Evolutionary conservation across 2,113 vertebrate genomes (phyloP), one percentile per base, ranked within the genome.

Genomic region (Chlorodrepanis virens): DNA sequence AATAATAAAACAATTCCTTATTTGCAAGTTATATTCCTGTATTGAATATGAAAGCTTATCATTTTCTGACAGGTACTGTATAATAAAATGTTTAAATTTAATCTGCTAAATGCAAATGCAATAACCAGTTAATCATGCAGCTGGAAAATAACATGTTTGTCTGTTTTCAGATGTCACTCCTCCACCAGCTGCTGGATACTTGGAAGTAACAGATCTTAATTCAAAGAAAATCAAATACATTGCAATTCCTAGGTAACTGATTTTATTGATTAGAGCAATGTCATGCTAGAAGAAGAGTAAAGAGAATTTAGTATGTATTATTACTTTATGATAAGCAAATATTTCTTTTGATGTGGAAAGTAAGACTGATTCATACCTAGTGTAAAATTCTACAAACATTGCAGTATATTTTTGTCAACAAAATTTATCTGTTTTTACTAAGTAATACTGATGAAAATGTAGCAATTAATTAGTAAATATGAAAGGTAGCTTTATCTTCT

Each of bases 161-260:
- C 96, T 92, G 45, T 94, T 92, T 96, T 74, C 98, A 99, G 99
- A 98, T 93, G 97, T 98, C 74, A 98, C 98, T 20, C 99, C 99
- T 81, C 99, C 99, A 39, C 91, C 98, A 96, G 97, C 98, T 35
- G 98, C 99, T 71, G 99, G 98, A 23, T 99, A 99, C 94, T 97
- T 99, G 98, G 99, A 99, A 97, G 98, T 99, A 93, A 98, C 99
- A 12, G 99, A 99, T 92, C 98, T 99, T 79, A 99, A 98, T 95
- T 98, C 98, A 68, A 99, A 99, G 96, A 99, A 98, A 97, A 96
- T 99, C 69, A 99, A 99, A 97, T 99, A 99, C 68, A 98, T 99
- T 93, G 98, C 99, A 47, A 97, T 99, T 76, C 99, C 99, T 13
- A 98, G 99, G 99, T 99, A 98, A 98, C 40, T 78, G 27, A 37